Evolutionary conservation across 2,797 vertebrate genomes (phyloP), one percentile per base, ranked within the genome.

Genomic region (Scarus forsteni): DNA sequence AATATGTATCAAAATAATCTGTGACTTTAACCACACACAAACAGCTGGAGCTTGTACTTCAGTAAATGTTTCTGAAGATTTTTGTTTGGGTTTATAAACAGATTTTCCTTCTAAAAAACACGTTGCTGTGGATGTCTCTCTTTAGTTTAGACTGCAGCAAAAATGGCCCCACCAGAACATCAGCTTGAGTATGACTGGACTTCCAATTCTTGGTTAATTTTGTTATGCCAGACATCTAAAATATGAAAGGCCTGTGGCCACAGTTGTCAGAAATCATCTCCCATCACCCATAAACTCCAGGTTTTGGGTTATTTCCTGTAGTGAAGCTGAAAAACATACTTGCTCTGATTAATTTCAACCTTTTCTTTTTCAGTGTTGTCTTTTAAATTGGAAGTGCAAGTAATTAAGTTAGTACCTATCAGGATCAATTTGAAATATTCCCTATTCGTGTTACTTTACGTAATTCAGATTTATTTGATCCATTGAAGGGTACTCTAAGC

Each of bases 251-350:
- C 43, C 3, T 44, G 3, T 42, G 40, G 57, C 70, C 66, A 57
- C 66, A 68, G 59, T 50, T 49, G 44, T 79, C 75, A 62, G 3
- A 60, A 46, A 44, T 44, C 8, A 1, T 77, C 67, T 40, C 43
- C 34, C 44, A 39, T 38, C 66, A 72, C 53, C 45, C 58, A 53
- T 60, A 60, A 54, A 36, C 46, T 3, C 10, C 52, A n/a, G 35
- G 14, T 73, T 60, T 64, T 45, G 42, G 50, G 58, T 59, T 58
- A 9, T 60, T 68, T 68, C 55, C 66, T 60, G 44, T 36, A 40
- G 40, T 5, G 49, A 39, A 61, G 14, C 38, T 36, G 19, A 68
- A 65, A 35, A 44, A 46, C 55, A 52, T 56, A 10, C 15, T 46
- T 46, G 43, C 12, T 45, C 8, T 15, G 55, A 40, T 55, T 60